Percentiles rank a stretch among this genome's conserved stretches.
Conservation (phyloP, 2,888 invertebrate species). For the Anorthoa munda region DNA sequence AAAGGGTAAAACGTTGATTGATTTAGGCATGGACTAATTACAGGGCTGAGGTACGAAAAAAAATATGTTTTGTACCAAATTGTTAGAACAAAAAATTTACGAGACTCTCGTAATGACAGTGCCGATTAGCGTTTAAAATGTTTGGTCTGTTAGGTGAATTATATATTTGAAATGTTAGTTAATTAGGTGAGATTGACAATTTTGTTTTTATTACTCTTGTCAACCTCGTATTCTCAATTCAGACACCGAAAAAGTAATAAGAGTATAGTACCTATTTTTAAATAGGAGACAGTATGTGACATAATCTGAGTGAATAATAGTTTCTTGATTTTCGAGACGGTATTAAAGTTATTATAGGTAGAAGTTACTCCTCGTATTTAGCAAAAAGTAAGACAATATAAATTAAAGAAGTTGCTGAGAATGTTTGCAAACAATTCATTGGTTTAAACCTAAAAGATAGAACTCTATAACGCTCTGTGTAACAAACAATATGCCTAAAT, state of each 20-base stretch:
- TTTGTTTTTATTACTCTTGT: no score
- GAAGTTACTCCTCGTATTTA: background rate
- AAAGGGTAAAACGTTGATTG: conserved; percentile 67
- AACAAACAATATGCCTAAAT: no score
- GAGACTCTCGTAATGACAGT: conserved; percentile 57
- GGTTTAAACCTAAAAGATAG: no score
- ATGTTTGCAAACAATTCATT: background rate
- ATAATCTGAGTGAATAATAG: no score
- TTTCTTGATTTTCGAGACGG: background rate
- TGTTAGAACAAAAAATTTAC: conserved; percentile 54
- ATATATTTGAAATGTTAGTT: conserved; percentile 2
- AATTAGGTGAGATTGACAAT: conserved; percentile 1
- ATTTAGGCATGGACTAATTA: conserved; percentile 66
- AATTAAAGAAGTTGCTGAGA: background rate
- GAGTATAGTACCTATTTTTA: background rate
- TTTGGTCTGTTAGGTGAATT: conserved; percentile 5
- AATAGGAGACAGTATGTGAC: no score
- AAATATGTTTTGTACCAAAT: conserved; percentile 53
- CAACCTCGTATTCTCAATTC: no score
- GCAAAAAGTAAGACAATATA: background rate
- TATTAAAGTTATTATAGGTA: background rate
- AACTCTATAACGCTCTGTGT: no score
- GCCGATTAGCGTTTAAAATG: conserved; percentile 57
- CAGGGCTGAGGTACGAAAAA: conserved; percentile 58
- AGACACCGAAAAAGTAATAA: no score